Conservation (phyloP, 2,797 vertebrate species). For the Crenuchus spilurus region DNA sequence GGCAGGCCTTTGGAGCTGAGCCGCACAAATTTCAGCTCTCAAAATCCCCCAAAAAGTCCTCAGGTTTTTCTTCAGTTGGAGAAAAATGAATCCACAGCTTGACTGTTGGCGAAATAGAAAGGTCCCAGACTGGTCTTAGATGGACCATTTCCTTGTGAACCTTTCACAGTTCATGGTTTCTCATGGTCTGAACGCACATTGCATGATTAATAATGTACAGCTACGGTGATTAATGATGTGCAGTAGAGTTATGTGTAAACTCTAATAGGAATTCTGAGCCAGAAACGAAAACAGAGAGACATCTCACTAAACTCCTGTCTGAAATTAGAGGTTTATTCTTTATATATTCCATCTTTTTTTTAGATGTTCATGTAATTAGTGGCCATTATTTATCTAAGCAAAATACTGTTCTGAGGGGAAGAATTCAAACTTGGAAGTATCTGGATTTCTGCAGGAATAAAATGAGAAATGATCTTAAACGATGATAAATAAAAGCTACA, state of each 20-base stretch:
- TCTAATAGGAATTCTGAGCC: not conserved
- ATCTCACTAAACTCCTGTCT: constrained; percentile 38
- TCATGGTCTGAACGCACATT: constrained; percentile 24
- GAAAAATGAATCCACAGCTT: constrained; percentile 30
- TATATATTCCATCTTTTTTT: not conserved
- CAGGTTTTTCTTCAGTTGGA: constrained; percentile 40
- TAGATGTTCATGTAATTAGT: not conserved
- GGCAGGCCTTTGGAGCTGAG: constrained; percentile 40
- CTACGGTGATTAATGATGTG: constrained; percentile 10
- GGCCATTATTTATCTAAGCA: not conserved
- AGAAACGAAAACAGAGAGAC: not conserved
- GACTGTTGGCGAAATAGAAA: constrained; percentile 11
- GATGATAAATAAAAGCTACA: too few species aligned
- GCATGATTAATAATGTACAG: not conserved
- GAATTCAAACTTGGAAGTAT: not conserved
- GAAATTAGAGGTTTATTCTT: not conserved
- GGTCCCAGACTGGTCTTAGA: constrained; percentile 19
- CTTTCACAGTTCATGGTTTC: constrained; percentile 41
- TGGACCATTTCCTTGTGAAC: constrained; percentile 39
- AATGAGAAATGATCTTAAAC: not conserved
- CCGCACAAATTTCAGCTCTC: constrained; percentile 40
- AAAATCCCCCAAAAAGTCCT: constrained; percentile 22
- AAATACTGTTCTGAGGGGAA: not conserved
- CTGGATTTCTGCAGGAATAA: not conserved
- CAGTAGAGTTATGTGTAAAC: not conserved